Conservation (phyloP, 1,140 invertebrate species). For the Polyergus mexicanus region DNA sequence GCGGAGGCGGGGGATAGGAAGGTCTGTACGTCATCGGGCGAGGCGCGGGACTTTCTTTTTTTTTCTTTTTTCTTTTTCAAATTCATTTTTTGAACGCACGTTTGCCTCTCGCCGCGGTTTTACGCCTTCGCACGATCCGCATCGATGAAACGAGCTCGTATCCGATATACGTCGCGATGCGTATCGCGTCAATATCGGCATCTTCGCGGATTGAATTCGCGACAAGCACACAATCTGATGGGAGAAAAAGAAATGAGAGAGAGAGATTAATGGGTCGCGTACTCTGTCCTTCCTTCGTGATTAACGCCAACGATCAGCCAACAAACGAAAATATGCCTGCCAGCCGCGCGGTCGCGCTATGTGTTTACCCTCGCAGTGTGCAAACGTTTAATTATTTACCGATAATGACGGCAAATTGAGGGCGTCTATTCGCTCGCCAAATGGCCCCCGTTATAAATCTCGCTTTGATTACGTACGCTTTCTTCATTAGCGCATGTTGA, state of each 20-base stretch:
- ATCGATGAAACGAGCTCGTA: background rate
- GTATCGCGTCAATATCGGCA: conserved; percentile 2
- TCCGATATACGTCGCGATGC: conserved; percentile 22
- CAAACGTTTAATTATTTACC: conserved; percentile 57
- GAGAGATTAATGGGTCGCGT: conserved; percentile 24
- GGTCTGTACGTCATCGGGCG: conserved; percentile 58
- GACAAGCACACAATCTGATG: background rate
- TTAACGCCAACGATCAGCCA: background rate
- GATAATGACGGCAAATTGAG: conserved; percentile 45
- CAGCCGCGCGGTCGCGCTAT: background rate
- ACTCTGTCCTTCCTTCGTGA: background rate
- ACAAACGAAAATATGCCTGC: conserved; percentile 12
- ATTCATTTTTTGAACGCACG: conserved; percentile 43
- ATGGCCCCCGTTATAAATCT: conserved; percentile 11
- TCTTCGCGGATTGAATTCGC: conserved; percentile 27
- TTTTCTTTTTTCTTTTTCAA: background rate
- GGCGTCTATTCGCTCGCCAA: conserved; percentile 13
- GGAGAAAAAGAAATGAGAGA: background rate
- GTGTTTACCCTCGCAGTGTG: background rate
- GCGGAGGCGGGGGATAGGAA: background rate
- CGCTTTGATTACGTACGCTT: conserved; percentile 5
- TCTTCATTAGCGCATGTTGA: conserved; percentile 19
- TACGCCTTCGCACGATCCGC: conserved; percentile 21
- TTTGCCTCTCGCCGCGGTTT: conserved; percentile 3
- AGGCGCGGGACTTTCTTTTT: conserved; percentile 39